These are phyloP conservation scores for Anas platyrhynchos DNA, from an alignment of 2,113 vertebrate genomes.

Conservation along the genomic window DNA sequence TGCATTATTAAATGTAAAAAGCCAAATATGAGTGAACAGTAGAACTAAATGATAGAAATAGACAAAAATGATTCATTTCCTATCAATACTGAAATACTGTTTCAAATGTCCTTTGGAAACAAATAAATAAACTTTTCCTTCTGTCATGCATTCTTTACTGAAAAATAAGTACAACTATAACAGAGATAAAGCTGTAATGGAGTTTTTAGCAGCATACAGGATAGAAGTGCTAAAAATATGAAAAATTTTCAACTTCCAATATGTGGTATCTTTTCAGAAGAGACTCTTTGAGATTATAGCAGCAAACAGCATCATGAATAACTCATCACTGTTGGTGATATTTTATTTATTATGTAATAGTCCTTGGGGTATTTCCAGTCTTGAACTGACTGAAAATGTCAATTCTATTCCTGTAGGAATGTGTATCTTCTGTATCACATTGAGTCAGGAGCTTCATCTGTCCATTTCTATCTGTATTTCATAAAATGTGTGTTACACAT, in stretches of 20 bases:
- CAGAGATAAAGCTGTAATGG: not conserved
- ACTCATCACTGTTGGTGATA: not conserved
- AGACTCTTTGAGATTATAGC: not conserved
- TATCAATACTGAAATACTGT: not conserved
- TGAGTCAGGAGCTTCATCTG: not conserved
- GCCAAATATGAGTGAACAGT: not conserved
- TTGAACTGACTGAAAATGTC: not conserved
- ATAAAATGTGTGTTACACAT: not conserved
- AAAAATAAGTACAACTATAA: not conserved
- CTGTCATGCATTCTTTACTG: not conserved
- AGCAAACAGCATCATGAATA: not conserved
- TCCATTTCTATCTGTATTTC: not conserved
- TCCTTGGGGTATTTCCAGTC: not conserved
- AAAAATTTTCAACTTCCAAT: not conserved
- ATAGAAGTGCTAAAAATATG: not conserved
- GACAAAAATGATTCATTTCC: not conserved
- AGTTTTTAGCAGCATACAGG: not conserved
- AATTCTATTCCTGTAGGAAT: not conserved
- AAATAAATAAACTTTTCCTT: not conserved
- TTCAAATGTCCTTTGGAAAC: not conserved
- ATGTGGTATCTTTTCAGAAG: not conserved
- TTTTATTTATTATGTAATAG: slow-evolving; percentile 22
- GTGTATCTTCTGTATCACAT: not conserved
- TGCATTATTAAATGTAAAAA: not conserved
- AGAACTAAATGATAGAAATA: not conserved